Evolutionary conservation across 2,888 invertebrate genomes (phyloP), one percentile per base, ranked within the genome.

Genomic region (Sicus ferrugineus): DNA sequence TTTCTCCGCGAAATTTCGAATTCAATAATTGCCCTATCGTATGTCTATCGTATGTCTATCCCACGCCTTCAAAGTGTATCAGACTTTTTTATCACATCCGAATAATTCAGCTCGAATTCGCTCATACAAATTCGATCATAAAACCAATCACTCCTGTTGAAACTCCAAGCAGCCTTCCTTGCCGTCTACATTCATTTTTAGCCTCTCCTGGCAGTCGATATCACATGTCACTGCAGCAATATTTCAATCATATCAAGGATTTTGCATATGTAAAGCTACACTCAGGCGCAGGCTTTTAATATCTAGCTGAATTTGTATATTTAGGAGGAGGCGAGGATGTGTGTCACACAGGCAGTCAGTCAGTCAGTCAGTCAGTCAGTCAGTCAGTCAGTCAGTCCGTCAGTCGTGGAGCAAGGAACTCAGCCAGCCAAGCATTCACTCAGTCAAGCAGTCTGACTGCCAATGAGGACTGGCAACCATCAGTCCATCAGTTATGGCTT

Each of bases 171-270:
- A 16, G 5, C 14, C 42, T 3, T n/a, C n/a, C n/a, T 16, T 9
- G 16, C 16, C 42, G 3, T 42, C 16, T 2, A n/a, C n/a, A n/a
- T 42, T 42, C 11, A 4, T 42, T 42, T 3, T 42, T 42, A 3
- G 16, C 42, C n/a, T 9, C 1, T 16, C 42, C n/a, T 42, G 16
- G 1, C 42, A 7, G 42, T 42, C n/a, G 26, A 54, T 16, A 54
- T 54, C 54, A 54, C 26, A 54, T 54, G 28, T 26, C 54, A 28
- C 16, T 28, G 28, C 26, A 16, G 54, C 54, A 54, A 54, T 54
- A 28, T 23, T 54, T 54, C 54, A 54, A 54, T 54, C 54, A 54
- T 54, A 16, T 54, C 54, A 54, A 28, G n/a, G n/a, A 54, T 3
- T 54, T 23, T 28, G 9, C 2, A 11, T 16, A 11, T 28, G 28